phyloP scores from a whole-genome alignment of 2,113 vertebrate species.

The Budorcas taxicolor region DNA sequence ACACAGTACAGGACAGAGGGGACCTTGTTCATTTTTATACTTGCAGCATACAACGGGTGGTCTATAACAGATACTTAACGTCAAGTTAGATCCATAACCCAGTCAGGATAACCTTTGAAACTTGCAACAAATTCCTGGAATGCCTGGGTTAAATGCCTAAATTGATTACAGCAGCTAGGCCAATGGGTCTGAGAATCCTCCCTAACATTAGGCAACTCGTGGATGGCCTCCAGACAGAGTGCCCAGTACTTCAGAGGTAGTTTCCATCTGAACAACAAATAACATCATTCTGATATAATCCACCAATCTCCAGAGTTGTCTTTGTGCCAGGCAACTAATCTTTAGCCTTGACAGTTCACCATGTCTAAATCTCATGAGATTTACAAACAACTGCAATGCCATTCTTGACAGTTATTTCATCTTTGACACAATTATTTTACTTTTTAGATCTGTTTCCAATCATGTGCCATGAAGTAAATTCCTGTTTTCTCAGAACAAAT shows the following conservation, averaged over 20 bases:
- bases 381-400: background rate
- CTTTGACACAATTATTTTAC: background rate
- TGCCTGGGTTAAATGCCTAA: background rate
- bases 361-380: background rate
- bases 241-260: background rate
- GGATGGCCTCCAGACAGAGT: accelerated
- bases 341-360: background rate
- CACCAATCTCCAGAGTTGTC: background rate
- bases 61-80: background rate
- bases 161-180: background rate
- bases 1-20: background rate
- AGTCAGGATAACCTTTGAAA: background rate
- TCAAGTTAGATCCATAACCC: background rate
- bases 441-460: background rate
- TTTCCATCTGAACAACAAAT: background rate
- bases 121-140: background rate
- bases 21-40: background rate
- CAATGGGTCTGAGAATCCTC: background rate
- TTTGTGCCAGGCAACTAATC: background rate
- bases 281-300: background rate
- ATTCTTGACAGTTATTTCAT: background rate
- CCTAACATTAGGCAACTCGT: accelerated
- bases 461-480: background rate
- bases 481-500: background rate
- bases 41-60: background rate